Conservation (phyloP, 2,113 vertebrate genomes). For the Pungitius pungitius region DNA sequence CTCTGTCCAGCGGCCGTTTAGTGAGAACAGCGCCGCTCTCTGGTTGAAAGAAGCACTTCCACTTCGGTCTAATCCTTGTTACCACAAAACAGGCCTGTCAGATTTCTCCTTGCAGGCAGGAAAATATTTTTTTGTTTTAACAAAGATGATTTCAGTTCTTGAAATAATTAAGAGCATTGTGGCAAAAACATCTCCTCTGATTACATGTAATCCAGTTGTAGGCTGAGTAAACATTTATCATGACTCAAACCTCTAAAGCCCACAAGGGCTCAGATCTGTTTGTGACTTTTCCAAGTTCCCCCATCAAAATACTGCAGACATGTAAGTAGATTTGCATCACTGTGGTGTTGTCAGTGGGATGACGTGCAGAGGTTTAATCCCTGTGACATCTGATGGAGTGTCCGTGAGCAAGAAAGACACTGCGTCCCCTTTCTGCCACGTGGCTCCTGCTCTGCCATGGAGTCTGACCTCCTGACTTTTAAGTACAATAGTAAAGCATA, state of each 20-base stretch:
- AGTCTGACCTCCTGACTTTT: not conserved
- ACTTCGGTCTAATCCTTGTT: not conserved
- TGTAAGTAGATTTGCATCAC: not conserved
- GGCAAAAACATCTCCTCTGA: slow-evolving; percentile 9
- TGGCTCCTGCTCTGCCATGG: not conserved
- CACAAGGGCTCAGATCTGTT: not conserved
- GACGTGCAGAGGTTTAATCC: not conserved
- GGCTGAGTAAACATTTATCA: not conserved
- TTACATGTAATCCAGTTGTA: slow-evolving; percentile 12
- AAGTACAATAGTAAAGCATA: not conserved
- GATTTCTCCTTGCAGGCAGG: slow-evolving; percentile 26
- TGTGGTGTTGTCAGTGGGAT: not conserved
- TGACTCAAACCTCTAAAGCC: slow-evolving; percentile 14
- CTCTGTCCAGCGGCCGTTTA: slow-evolving; percentile 10
- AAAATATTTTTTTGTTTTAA: slow-evolving; percentile 15
- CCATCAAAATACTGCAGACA: not conserved
- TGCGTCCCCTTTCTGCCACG: too few relatives aligned
- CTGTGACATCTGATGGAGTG: not conserved
- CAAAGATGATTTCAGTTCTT: slow-evolving; percentile 18
- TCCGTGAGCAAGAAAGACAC: not conserved
- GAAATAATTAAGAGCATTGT: slow-evolving; percentile 8
- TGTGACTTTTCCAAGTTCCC: not conserved
- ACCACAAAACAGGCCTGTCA: slow-evolving; percentile 16
- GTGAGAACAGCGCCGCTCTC: slow-evolving; percentile 58
- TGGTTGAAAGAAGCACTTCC: slow-evolving; percentile 9